Conservation (phyloP, 2,113 vertebrate genomes). For the Tricholaema leucomelas region DNA sequence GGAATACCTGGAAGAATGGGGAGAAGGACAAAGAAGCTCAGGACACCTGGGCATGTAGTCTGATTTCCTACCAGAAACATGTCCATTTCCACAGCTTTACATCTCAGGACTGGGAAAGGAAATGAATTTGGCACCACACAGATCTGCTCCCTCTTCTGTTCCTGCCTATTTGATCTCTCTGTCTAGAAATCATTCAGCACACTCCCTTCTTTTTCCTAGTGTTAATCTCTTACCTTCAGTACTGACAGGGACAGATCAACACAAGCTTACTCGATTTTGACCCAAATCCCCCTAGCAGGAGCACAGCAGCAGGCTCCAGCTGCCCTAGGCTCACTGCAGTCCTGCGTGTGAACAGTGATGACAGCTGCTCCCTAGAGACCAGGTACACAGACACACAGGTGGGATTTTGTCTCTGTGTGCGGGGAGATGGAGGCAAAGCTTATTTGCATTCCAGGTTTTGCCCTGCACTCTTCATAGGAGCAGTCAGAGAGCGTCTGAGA, state of each 20-base stretch:
- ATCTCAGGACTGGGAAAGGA: not conserved
- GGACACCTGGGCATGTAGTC: not conserved
- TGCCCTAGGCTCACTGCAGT: not conserved
- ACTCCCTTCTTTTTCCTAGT: not conserved
- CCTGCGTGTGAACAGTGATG: not conserved
- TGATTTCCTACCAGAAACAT: not conserved
- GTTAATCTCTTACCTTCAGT: not conserved
- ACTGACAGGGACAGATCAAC: not conserved
- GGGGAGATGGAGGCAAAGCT: not conserved
- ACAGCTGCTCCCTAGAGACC: not conserved
- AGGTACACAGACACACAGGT: not conserved
- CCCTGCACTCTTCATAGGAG: not conserved
- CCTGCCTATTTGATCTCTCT: not conserved
- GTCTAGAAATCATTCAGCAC: not conserved
- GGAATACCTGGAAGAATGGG: conserved; percentile 74
- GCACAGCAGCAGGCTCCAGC: not conserved
- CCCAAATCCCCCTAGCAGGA: not conserved
- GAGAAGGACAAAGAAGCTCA: not conserved
- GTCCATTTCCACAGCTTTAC: not conserved
- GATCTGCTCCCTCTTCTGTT: not conserved
- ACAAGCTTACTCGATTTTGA: not conserved
- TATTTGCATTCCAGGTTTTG: not conserved
- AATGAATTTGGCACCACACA: not conserved
- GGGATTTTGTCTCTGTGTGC: not conserved
- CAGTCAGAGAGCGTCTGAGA: not conserved